phyloP scores from a whole-genome alignment of 2,888 invertebrate species.

The Glaucopsyche alexis region DNA sequence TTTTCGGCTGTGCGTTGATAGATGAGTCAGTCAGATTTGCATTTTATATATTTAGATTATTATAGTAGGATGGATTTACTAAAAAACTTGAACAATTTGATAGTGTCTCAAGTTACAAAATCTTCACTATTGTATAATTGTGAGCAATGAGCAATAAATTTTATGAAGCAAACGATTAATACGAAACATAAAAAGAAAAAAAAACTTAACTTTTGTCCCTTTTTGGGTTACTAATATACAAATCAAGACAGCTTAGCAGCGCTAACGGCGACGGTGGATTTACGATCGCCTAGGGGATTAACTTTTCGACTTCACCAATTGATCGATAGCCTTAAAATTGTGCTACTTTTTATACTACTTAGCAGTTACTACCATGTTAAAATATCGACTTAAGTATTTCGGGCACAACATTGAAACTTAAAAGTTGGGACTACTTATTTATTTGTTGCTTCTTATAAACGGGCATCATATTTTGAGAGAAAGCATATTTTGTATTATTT shows the following conservation, averaged over 20 bases:
- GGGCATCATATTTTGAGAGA: too few relatives aligned
- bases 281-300: conserved; percentile 41
- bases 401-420: background rate
- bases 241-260: conserved; percentile 33
- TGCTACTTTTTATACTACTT: background rate
- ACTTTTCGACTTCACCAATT: conserved; percentile 41
- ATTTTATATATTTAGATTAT: too few relatives aligned
- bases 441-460: too few relatives aligned
- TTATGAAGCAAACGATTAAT: background rate
- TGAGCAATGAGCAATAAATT: background rate
- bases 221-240: conserved; percentile 35
- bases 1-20: too few relatives aligned
- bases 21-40: too few relatives aligned
- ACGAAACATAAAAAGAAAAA: background rate
- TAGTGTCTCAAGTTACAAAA: too few relatives aligned
- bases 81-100: too few relatives aligned
- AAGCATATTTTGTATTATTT: too few relatives aligned
- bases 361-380: background rate
- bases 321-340: conserved; percentile 40
- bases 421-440: too few relatives aligned
- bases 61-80: too few relatives aligned
- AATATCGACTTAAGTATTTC: background rate
- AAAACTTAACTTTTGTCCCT: background rate
- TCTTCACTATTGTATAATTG: too few relatives aligned
- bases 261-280: conserved; percentile 39